Base-by-base conservation (phyloP, 2,888 invertebrate genomes). In the Agrochola macilenta region DNA sequence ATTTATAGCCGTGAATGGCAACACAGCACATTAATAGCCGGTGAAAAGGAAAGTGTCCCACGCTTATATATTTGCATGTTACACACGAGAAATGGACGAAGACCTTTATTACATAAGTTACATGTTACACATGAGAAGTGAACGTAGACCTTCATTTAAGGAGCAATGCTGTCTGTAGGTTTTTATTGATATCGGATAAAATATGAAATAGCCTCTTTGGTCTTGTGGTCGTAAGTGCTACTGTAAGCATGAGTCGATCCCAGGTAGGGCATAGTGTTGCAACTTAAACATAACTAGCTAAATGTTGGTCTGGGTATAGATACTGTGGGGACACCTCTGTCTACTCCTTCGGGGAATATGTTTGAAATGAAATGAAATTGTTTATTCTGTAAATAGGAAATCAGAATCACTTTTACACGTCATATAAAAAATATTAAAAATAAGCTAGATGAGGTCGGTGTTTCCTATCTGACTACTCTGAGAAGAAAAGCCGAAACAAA, bases 1-100 rank as follows among this genome's bases (percentile, higher is more conserved):
- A 79, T 82, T 82, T 49, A 71, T 71, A 68, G 66, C 61, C 43
- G 26, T 81, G 76, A 81, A 81, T 81, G 70, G 81, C 57, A 20
- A 46, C 20, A 65, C 30, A 30, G 12, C 63, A 60, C n/a, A 58
- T 79, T 83, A 68, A 69, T 65, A 66, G 66, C 7, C 52, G 11
- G 46, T 68, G 30, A 80, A 80, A 80, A 72, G 52, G 72, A 83
- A 61, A 83, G 76, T 84, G 60, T 76, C 69, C 58, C 43, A 65
- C 61, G 69, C n/a, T 83, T 54, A 75, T 63, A 61, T 26, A n/a
- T 76, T 73, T 73, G 80, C 80, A 82, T 70, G 74, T 70, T 60
- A 63, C 74, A 71, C 39, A 54, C 26, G 35, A 60, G 52, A 11
- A 58, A 23, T 74, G 60, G 74, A 23, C 46, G 11, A 60, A 78